Conservation (phyloP, 2,888 invertebrate genomes). For the Rhagonycha fulva region DNA sequence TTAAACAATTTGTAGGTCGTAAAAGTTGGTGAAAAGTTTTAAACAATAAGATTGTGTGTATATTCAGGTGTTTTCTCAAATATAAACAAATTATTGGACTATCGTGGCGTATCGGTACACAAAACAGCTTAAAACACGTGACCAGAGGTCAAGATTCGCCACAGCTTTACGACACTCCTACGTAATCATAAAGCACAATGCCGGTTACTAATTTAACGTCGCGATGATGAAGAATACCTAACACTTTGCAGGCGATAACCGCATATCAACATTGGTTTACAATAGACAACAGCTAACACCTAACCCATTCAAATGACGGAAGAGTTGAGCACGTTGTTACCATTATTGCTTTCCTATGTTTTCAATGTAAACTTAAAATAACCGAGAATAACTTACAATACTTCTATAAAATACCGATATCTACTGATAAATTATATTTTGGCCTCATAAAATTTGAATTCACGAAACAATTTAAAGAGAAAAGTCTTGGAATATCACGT, state of each 20-base stretch:
- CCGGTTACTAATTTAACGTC: conserved; percentile 21
- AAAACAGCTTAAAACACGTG: conserved; percentile 15
- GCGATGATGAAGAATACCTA: conserved; percentile 15
- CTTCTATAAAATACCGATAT: background rate
- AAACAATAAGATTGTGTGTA: conserved; percentile 8
- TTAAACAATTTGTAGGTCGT: background rate
- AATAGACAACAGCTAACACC: conserved; percentile 16
- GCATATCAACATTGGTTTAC: conserved; percentile 16
- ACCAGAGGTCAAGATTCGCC: conserved; percentile 18
- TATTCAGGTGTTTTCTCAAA: conserved; percentile 15
- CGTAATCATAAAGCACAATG: conserved; percentile 24
- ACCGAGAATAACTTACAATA: conserved; percentile 4
- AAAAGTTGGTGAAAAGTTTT: background rate
- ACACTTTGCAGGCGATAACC: conserved; percentile 19
- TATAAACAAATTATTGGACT: conserved; percentile 16
- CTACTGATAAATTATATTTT: background rate
- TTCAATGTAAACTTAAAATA: conserved; percentile 8
- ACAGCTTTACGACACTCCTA: conserved; percentile 16
- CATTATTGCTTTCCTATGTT: conserved; percentile 7
- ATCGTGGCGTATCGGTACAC: conserved; percentile 6
- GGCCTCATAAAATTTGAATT: background rate
- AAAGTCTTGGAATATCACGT: conserved; percentile 5
- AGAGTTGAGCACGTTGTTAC: conserved; percentile 13
- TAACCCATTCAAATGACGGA: conserved; percentile 13
- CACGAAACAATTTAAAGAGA: background rate